Evolutionary conservation across 2,797 vertebrate species (phyloP), one percentile per base, ranked within the genome.

Genomic region (Forpus xanthops): DNA sequence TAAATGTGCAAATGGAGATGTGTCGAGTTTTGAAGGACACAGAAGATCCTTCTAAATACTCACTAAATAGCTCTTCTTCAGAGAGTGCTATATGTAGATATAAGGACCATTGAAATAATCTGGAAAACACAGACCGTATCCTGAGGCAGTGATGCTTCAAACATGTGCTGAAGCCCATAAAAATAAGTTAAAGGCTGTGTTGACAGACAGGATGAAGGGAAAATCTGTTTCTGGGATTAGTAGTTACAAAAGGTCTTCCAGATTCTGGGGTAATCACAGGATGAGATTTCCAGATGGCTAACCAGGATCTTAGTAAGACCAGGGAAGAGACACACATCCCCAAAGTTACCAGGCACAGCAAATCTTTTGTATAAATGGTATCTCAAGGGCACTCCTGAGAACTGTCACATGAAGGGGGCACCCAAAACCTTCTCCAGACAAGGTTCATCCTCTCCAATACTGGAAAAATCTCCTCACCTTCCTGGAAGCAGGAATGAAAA

Each of bases 171-270:
- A 92, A 96, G 75, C 78, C 72, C 81, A 90, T 94, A 95, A 96
- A 96, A 96, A 85, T 95, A 93, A 96, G 84, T 96, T 96, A 95
- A 90, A 95, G 94, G 65, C 90, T 96, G 89, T 77, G 94, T 37
- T 94, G 95, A 96, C 93, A 97, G 93, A 93, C 83, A 96, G 90
- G 81, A 96, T 95, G 94, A 96, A 94, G 93, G 92, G 91, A 95
- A 96, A 97, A 93, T 96, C 95, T 96, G 94, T 97, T 97, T 96
- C 94, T 95, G 74, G 93, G 95, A 96, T 96, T 94, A 96, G 84
- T 83, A 94, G 78, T 52, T 95, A 93, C 86, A 96, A 93, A 96
- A 94, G 92, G 93, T 89, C 95, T 96, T 95, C 94, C 93, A 96
- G 93, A 95, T 92, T 86, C 68, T 85, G 68, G 67, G 90, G 44